Evolutionary conservation across 1,140 invertebrate genomes (phyloP).

Genomic region (Penaeus indicus): DNA sequence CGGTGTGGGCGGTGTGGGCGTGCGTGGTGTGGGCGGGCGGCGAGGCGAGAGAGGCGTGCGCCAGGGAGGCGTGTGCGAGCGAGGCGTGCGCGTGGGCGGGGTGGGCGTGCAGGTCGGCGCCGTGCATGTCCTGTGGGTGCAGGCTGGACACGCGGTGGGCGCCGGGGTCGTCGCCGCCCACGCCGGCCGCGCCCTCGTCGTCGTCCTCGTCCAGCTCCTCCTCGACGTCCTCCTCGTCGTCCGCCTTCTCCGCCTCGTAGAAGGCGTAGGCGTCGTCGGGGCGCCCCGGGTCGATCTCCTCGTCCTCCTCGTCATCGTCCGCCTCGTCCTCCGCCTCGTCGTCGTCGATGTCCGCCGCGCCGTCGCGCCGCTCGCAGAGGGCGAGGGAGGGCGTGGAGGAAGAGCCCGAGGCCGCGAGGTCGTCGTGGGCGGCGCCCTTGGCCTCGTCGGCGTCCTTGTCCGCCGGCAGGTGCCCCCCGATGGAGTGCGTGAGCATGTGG

Average conservation of each 20-base stretch:
- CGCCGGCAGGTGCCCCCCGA: constrained; percentile 81
- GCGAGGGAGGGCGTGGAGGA: constrained; percentile 69
- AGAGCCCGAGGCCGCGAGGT: constrained; percentile 70
- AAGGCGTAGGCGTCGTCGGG: constrained; percentile 64
- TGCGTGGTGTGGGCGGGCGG: constrained; percentile 32
- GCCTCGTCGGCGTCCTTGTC: constrained; percentile 77
- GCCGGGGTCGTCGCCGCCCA: not conserved
- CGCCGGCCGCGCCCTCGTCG: constrained; percentile 23
- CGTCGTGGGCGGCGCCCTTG: constrained; percentile 39
- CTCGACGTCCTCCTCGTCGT: constrained; percentile 62
- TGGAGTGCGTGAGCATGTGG: constrained; percentile 87
- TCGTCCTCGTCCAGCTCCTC: constrained; percentile 57
- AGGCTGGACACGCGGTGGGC: constrained; percentile 39
- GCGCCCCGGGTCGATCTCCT: constrained; percentile 64
- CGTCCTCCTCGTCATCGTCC: constrained; percentile 60
- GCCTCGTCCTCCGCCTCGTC: constrained; percentile 56
- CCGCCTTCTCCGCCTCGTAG: constrained; percentile 61
- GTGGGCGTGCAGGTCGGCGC: constrained; percentile 17
- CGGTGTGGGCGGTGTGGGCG: constrained; percentile 14
- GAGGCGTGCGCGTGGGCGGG: constrained; percentile 34
- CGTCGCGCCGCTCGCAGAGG: constrained; percentile 49
- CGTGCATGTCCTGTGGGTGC: constrained; percentile 19
- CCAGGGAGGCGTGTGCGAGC: constrained; percentile 37
- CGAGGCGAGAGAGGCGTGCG: constrained; percentile 29
- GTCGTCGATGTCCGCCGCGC: constrained; percentile 45